A percentile compares a stretch with the other conserved stretches of the same genome.
Conservation (phyloP, 2,113 vertebrate species). For the Dunckerocampus dactyliophorus region DNA sequence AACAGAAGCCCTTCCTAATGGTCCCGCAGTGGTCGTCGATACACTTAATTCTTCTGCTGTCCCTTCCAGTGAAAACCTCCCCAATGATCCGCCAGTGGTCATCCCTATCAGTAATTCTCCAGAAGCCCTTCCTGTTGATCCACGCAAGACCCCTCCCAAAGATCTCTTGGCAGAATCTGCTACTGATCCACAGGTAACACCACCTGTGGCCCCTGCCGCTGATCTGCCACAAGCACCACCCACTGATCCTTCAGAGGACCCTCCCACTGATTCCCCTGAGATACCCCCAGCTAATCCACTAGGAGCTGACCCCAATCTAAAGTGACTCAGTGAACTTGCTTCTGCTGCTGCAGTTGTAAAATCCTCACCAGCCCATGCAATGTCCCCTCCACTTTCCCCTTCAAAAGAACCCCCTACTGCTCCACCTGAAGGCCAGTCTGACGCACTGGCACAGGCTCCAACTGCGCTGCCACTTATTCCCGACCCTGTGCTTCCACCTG, state of each 20-base stretch:
- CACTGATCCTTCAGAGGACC: conserved; percentile 31
- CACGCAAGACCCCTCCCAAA: conserved; percentile 30
- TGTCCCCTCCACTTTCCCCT: conserved; percentile 47
- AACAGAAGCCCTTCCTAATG: background rate
- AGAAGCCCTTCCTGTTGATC: conserved; percentile 34
- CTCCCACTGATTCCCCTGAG: conserved; percentile 50
- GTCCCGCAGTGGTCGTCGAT: background rate
- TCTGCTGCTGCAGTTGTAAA: conserved; percentile 47
- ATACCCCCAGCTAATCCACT: conserved; percentile 37
- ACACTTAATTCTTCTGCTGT: conserved; percentile 3
- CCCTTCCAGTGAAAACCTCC: conserved; percentile 23
- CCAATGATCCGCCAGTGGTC: conserved; percentile 29
- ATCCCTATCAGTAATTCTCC: conserved; percentile 28
- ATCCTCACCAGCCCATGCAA: conserved; percentile 55
- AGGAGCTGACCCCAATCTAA: conserved; percentile 26
- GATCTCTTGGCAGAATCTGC: conserved; percentile 42
- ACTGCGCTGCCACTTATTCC: conserved; percentile 52
- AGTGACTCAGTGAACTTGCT: conserved; percentile 19
- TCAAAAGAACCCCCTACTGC: conserved; percentile 47
- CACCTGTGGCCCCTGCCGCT: conserved; percentile 23
- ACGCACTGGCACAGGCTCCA: conserved; percentile 53
- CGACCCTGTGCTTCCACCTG: conserved; percentile 60
- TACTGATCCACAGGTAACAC: conserved; percentile 28
- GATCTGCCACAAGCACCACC: conserved; percentile 31
- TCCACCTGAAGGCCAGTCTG: conserved; percentile 59